Base-by-base conservation (phyloP, 1,140 invertebrate genomes). In the Potamilus streckersoni region DNA sequence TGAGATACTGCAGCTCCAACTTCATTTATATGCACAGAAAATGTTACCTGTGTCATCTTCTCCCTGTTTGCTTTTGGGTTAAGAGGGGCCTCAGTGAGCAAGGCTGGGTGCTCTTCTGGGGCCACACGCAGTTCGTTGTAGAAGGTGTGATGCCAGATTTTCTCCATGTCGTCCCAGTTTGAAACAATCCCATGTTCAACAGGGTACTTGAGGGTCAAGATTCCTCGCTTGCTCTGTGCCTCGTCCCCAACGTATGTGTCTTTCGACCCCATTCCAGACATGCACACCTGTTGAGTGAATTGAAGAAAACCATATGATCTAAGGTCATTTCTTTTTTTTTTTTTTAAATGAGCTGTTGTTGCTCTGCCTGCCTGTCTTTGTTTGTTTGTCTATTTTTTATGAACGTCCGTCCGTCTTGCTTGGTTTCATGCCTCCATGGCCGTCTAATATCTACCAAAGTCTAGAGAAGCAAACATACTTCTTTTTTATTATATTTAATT, bases 161-260 rank as follows among this genome's bases (percentile, higher is more conserved):
- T 86, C 79, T 87, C 86, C 86, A 87, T 98, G 82, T 98, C 96
- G 85, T 98, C 96, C 96, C 97, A 98, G 91, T 98, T 96, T 82
- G 95, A 91, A 62, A 91, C 90, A 78, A 91, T 91, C 64, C 90
- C 90, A 79, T 91, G 91, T 79, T 91, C 90, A 74, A 91, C 90
- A 31, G 90, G 90, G 80, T 91, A 91, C 74, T 90, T 90, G 16
- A 91, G 76, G 69, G 90, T 89, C 23, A 91, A 83, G 73, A 91
- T 90, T 77, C 90, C 90, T 83, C 90, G 92, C 91, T 96, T 96
- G 92, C 93, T 94, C 90, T 96, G 86, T 38, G 87, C 87, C 73
- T 89, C 87, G 74, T 89, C 90, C 65, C 91, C 91, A 20, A 91
- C 88, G 77, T 90, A 91, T 19, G 82, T 86, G 68, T 91, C 91